phyloP scores from a whole-genome alignment of 2,113 vertebrate genomes.

The Fregetta grallaria region DNA sequence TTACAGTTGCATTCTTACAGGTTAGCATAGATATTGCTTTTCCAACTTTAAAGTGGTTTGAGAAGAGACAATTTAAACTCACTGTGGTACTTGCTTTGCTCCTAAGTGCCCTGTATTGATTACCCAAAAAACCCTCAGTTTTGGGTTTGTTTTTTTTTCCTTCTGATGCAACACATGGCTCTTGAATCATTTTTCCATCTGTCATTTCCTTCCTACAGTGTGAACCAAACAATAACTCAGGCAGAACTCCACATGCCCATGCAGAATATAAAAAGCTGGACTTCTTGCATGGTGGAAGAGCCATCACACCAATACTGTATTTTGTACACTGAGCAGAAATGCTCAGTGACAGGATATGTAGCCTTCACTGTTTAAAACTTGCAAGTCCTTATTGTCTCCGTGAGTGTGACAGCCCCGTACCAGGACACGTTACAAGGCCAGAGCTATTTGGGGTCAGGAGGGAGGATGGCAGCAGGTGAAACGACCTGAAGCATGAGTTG shows the following conservation, averaged over 20 bases:
- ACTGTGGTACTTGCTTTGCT: background rate
- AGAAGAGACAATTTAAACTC: background rate
- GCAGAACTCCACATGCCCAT: rapidly evolving
- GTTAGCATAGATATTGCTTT: background rate
- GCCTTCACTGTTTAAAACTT: rapidly evolving
- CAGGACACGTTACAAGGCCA: background rate
- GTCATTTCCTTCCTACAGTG: background rate
- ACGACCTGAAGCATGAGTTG: background rate
- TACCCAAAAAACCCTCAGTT: background rate
- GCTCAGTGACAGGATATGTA: rapidly evolving
- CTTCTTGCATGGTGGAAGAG: background rate
- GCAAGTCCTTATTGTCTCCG: no score
- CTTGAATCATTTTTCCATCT: background rate
- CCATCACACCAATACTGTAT: rapidly evolving
- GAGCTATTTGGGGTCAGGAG: background rate
- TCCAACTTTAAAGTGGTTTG: background rate
- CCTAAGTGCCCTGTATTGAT: background rate
- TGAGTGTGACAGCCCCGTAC: rapidly evolving
- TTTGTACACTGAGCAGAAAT: background rate
- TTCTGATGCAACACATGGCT: background rate
- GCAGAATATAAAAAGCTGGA: background rate
- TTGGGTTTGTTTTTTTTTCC: background rate
- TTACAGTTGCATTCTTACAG: background rate
- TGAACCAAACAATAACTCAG: background rate
- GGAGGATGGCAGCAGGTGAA: background rate